Percentiles rank a stretch among this genome's conserved stretches.
phyloP scores from a whole-genome alignment of 1,140 invertebrate genomes.

The Sinonovacula constricta region DNA sequence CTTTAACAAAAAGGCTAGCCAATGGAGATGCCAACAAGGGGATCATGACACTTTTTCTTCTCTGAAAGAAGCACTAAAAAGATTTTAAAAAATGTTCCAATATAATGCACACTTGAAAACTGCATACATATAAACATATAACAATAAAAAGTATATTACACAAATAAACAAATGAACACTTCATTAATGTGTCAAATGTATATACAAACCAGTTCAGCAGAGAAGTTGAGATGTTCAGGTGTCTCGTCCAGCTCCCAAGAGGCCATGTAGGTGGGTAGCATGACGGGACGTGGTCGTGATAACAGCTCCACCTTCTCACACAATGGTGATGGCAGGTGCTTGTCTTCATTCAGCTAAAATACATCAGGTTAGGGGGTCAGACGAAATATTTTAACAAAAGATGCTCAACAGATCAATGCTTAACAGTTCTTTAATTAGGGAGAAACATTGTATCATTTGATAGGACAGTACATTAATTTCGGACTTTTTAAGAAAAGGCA shows the following conservation, averaged over 20 bases:
- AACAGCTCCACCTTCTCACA: constrained; percentile 40
- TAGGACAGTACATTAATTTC: background rate
- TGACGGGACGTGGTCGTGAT: background rate
- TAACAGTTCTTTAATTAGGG: too few relatives aligned
- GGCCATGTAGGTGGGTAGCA: constrained; percentile 40
- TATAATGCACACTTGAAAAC: too few relatives aligned
- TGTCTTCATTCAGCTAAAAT: constrained; percentile 40
- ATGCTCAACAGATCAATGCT: too few relatives aligned
- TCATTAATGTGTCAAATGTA: too few relatives aligned
- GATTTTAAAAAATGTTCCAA: too few relatives aligned
- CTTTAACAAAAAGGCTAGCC: too few relatives aligned
- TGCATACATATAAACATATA: too few relatives aligned
- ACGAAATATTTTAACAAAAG: too few relatives aligned
- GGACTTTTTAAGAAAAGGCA: background rate
- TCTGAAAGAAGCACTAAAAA: too few relatives aligned
- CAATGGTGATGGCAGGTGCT: constrained; percentile 39
- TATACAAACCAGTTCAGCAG: constrained; percentile 36
- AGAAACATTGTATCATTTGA: background rate
- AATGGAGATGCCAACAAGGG: too few relatives aligned
- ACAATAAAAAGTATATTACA: background rate
- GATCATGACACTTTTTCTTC: too few relatives aligned
- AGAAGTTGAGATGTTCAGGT: constrained; percentile 23
- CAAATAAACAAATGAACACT: background rate
- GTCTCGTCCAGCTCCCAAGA: constrained; percentile 35
- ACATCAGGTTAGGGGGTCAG: too few relatives aligned